Conservation (phyloP, 2,113 vertebrate species). For the Perca schrenkii region DNA sequence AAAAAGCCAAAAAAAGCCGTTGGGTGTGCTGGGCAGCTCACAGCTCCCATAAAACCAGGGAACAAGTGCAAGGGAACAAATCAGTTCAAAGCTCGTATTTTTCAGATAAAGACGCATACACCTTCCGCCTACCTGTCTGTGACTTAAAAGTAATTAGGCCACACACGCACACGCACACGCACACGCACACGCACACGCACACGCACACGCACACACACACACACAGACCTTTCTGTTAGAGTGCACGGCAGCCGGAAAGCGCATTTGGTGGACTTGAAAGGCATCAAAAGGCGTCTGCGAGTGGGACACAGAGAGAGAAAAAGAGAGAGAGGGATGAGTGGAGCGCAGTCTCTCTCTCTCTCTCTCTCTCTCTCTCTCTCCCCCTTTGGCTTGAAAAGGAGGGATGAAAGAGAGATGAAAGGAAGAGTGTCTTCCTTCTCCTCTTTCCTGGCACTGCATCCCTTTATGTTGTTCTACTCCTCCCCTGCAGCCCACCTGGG, state of each 20-base stretch:
- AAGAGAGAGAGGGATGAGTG: background rate
- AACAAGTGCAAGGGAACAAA: constrained; percentile 38
- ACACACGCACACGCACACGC: constrained; percentile 21
- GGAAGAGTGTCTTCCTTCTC: constrained; percentile 70
- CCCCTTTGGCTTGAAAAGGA: constrained; percentile 50
- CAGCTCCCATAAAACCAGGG: constrained; percentile 36
- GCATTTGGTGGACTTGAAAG: constrained; percentile 71
- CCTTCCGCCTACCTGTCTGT: constrained; percentile 68
- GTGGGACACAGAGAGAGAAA: constrained; percentile 13
- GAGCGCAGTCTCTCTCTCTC: constrained; percentile 5
- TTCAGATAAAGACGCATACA: constrained; percentile 48
- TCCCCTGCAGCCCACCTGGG: constrained; percentile 68
- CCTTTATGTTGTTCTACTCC: constrained; percentile 59
- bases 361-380: constrained; percentile 17
- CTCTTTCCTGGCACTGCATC: constrained; percentile 61
- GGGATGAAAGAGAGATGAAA: constrained; percentile 77
- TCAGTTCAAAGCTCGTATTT: constrained; percentile 57
- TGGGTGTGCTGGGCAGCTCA: constrained; percentile 11
- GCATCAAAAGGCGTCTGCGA: constrained; percentile 70
- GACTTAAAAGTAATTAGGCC: constrained; percentile 71
- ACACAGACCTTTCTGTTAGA: constrained; percentile 40
- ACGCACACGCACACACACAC: constrained; percentile 10
- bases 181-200: constrained; percentile 8
- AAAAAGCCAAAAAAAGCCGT: constrained; percentile 39
- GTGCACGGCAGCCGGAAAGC: constrained; percentile 55